These are phyloP conservation scores for Trissoscelio sp. DNA, from an alignment of 2,888 invertebrate species.

Conservation along the genomic window DNA sequence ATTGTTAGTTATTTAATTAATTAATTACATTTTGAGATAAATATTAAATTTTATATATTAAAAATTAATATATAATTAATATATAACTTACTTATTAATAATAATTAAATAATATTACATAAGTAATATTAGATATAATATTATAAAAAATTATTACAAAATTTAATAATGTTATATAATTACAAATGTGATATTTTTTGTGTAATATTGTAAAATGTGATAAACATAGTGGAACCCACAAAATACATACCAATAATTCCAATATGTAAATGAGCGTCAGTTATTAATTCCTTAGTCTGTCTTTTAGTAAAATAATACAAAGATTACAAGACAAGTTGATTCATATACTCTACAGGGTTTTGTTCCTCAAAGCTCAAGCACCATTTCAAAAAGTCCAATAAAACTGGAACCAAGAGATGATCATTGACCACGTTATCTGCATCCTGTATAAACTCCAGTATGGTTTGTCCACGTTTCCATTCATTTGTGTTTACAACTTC, in stretches of 20 bases:
- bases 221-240: too few species aligned
- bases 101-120: too few species aligned
- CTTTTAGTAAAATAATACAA: conserved; percentile 85
- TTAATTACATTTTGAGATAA: neutral
- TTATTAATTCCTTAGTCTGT: conserved; percentile 77
- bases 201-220: too few species aligned
- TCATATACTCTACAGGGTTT: conserved; percentile 92
- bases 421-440: conserved; percentile 91
- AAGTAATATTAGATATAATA: too few species aligned
- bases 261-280: conserved; percentile 86
- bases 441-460: conserved; percentile 93
- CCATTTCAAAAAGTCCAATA: conserved; percentile 91
- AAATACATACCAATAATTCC: conserved; percentile 82
- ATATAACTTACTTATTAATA: too few species aligned
- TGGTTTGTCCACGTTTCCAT: conserved; percentile 92
- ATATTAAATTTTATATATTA: neutral
- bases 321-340: conserved; percentile 92
- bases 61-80: too few species aligned
- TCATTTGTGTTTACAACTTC: conserved; percentile 87
- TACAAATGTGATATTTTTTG: too few species aligned
- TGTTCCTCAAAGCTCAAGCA: conserved; percentile 93
- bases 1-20: neutral
- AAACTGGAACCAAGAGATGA: conserved; percentile 87
- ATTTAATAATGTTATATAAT: too few species aligned
- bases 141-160: too few species aligned